Evolutionary conservation across 1,140 invertebrate genomes (phyloP).

Genomic region (Drosophila teissieri): DNA sequence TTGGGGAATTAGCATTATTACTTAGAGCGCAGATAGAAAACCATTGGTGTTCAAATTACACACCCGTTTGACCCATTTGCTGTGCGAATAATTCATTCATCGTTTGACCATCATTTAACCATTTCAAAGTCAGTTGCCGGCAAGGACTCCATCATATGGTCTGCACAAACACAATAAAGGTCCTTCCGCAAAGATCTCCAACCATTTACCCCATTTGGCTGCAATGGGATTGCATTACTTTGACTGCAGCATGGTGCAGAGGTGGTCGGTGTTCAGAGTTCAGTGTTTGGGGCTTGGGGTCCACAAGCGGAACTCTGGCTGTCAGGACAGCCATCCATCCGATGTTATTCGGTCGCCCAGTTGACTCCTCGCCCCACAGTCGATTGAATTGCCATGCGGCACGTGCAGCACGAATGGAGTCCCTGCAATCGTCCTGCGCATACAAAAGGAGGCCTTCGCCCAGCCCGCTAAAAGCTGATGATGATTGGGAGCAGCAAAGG

Average conservation of each 20-base stretch:
- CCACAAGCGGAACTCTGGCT: constrained; percentile 9
- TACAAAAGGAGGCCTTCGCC: constrained; percentile 60
- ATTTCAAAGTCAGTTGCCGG: constrained; percentile 42
- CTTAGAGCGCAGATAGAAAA: not conserved
- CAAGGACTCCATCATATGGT: constrained; percentile 34
- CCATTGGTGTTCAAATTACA: constrained; percentile 7
- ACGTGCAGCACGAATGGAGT: constrained; percentile 58
- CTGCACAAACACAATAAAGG: constrained; percentile 51
- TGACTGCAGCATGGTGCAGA: constrained; percentile 44
- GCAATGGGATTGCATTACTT: constrained; percentile 42
- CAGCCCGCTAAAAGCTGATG: constrained; percentile 58
- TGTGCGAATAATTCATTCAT: constrained; percentile 35
- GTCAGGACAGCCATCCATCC: constrained; percentile 38
- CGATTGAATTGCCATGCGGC: constrained; percentile 63
- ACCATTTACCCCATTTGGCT: constrained; percentile 30
- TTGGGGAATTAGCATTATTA: not conserved
- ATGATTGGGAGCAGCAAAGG: constrained; percentile 42
- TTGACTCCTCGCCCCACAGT: constrained; percentile 46
- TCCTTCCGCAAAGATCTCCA: constrained; percentile 14
- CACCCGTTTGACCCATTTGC: constrained; percentile 8
- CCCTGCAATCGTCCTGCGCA: constrained; percentile 40
- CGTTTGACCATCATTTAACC: constrained; percentile 46
- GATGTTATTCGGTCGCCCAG: constrained; percentile 45
- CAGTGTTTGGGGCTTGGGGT: not conserved
- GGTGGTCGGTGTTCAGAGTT: not conserved